phyloP scores from a whole-genome alignment of 2,888 invertebrate genomes.

The Epinotia nisella region DNA sequence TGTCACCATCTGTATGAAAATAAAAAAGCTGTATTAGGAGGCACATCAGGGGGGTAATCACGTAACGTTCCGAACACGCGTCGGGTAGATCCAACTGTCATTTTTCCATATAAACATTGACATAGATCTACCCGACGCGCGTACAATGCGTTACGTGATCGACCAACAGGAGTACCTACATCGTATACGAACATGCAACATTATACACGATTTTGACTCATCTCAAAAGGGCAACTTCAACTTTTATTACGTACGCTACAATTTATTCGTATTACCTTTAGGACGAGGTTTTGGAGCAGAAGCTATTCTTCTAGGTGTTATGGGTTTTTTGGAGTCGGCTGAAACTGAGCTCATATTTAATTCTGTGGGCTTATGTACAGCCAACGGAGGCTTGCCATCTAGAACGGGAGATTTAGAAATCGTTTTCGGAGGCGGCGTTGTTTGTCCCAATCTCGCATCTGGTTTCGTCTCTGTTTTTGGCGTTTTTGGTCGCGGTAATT shows the following conservation, averaged over 20 bases:
- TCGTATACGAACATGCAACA: neutral
- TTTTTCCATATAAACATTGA: too few species aligned
- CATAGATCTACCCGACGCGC: too few species aligned
- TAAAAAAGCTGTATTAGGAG: conserved; percentile 55
- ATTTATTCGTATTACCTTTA: conserved; percentile 71
- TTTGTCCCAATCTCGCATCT: conserved; percentile 56
- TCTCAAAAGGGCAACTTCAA: conserved; percentile 54
- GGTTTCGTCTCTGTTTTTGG: conserved; percentile 68
- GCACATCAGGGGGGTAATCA: conserved; percentile 18
- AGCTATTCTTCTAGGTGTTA: conserved; percentile 73
- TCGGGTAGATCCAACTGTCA: too few species aligned
- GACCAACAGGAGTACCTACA: too few species aligned
- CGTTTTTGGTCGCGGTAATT: conserved; percentile 73
- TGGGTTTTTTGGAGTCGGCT: conserved; percentile 69
- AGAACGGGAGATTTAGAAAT: conserved; percentile 65
- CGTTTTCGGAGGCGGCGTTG: conserved; percentile 61
- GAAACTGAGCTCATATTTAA: conserved; percentile 63
- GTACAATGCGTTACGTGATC: too few species aligned
- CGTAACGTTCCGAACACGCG: too few species aligned
- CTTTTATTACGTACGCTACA: neutral
- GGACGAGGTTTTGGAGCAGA: conserved; percentile 76
- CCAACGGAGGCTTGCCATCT: conserved; percentile 63
- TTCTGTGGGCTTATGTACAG: conserved; percentile 72
- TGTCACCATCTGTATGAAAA: conserved; percentile 88
- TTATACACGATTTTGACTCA: conserved; percentile 62